These are phyloP conservation scores for Dendrolimus kikuchii DNA, from an alignment of 1,140 invertebrate genomes.

Conservation along the genomic window DNA sequence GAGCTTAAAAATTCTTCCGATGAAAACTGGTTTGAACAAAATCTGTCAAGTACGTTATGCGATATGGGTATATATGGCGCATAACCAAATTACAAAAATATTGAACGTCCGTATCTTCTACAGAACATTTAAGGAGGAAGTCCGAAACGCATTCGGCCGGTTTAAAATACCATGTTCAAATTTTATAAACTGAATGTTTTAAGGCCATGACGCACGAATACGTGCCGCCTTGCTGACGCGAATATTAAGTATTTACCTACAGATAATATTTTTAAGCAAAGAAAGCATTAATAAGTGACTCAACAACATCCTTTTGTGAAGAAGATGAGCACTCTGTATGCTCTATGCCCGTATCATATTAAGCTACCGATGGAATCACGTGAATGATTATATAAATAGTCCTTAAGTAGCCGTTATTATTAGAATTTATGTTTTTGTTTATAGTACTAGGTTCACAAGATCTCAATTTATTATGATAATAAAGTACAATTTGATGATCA, in stretches of 20 bases:
- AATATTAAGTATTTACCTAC: conserved; percentile 38
- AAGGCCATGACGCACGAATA: conserved; percentile 35
- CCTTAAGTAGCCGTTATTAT: not conserved
- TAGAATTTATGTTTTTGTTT: conserved; percentile 3
- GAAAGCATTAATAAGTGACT: conserved; percentile 13
- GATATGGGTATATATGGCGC: no score
- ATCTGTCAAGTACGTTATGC: no score
- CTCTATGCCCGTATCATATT: no score
- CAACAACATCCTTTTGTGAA: not conserved
- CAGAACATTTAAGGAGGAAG: no score
- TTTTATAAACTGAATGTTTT: conserved; percentile 15
- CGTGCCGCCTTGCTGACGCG: conserved; percentile 32
- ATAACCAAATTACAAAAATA: no score
- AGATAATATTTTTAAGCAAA: conserved; percentile 14
- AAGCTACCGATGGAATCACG: not conserved
- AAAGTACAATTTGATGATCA: no score
- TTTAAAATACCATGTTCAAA: conserved; percentile 8
- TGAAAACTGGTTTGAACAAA: no score
- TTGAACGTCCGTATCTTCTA: no score
- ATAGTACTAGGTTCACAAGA: not conserved
- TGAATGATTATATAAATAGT: conserved; percentile 5
- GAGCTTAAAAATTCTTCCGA: no score
- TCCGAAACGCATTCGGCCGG: no score
- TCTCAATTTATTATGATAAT: no score
- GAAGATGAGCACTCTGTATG: no score